Conservation (phyloP, 2,797 vertebrate species). For the Paramormyrops hopkinsi region DNA sequence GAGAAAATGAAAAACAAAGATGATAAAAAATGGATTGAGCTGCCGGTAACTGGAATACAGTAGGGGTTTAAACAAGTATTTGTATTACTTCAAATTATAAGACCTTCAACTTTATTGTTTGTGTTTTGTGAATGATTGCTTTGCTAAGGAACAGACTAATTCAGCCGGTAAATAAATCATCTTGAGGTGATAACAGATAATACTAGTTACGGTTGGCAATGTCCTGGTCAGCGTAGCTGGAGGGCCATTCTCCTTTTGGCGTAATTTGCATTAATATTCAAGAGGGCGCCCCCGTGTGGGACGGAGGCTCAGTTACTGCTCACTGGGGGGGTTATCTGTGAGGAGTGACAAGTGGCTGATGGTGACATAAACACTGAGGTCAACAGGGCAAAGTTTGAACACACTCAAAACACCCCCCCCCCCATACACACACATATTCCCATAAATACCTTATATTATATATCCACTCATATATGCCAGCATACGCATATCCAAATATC, state of each 20-base stretch:
- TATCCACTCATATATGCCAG: background rate
- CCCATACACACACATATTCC: background rate
- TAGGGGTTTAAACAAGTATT: background rate
- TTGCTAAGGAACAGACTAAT: background rate
- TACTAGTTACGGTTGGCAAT: background rate
- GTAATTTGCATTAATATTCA: background rate
- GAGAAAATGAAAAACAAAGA: background rate
- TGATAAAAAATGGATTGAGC: background rate
- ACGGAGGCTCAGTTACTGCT: constrained; percentile 34
- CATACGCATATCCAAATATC: background rate
- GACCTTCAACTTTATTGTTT: background rate
- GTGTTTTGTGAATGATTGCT: background rate
- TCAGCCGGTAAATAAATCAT: background rate
- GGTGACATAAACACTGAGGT: background rate
- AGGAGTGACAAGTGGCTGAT: constrained; percentile 29
- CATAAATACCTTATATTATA: background rate
- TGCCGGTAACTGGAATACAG: background rate
- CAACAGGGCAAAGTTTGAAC: background rate
- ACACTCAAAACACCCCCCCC: background rate
- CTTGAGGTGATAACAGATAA: background rate
- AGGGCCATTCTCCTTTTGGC: background rate
- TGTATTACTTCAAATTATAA: background rate
- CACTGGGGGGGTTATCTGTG: constrained; percentile 31
- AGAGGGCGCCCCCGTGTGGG: constrained; percentile 14
- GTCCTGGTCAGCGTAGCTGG: background rate